Percentiles rank a stretch among this genome's conserved stretches.
phyloP scores from a whole-genome alignment of 2,888 invertebrate genomes.

The Tenthredo livida region DNA sequence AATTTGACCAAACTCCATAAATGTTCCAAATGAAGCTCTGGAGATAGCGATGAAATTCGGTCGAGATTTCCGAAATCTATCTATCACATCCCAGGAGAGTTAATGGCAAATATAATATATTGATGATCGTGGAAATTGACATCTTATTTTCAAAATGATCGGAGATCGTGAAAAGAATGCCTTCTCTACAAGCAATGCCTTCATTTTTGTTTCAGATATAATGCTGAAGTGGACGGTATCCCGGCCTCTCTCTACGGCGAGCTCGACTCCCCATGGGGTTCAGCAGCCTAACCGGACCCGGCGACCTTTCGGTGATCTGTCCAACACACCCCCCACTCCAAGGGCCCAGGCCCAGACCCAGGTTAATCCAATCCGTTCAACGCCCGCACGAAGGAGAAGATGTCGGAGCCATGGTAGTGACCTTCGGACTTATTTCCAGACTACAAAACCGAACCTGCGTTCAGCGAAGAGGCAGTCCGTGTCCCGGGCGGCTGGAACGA shows the following conservation, averaged over 20 bases:
- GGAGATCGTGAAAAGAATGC: background rate
- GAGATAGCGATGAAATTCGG: background rate
- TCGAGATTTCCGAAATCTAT: background rate
- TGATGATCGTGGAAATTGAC: background rate
- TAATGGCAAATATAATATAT: background rate
- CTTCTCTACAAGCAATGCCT: background rate
- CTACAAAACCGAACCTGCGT: slow-evolving; percentile 72
- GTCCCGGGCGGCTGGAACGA: slow-evolving; percentile 64
- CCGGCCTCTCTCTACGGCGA: slow-evolving; percentile 74
- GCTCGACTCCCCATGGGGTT: slow-evolving; percentile 74
- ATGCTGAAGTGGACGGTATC: slow-evolving; percentile 78
- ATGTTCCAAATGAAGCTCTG: background rate
- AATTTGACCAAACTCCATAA: background rate
- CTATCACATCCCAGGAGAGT: background rate
- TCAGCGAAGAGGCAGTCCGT: slow-evolving; percentile 73
- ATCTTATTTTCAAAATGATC: background rate
- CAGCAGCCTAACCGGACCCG: slow-evolving; percentile 64
- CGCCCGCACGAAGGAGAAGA: slow-evolving; percentile 67
- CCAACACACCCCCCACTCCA: slow-evolving; percentile 74
- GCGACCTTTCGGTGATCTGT: slow-evolving; percentile 75
- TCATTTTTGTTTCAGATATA: slow-evolving; percentile 65
- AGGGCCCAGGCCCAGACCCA: slow-evolving; percentile 53
- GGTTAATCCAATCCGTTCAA: slow-evolving; percentile 52
- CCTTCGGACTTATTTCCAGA: slow-evolving; percentile 74
- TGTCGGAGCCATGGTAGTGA: slow-evolving; percentile 75